phyloP scores from a whole-genome alignment of 2,888 invertebrate species.

The Ptychoptera contaminata region DNA sequence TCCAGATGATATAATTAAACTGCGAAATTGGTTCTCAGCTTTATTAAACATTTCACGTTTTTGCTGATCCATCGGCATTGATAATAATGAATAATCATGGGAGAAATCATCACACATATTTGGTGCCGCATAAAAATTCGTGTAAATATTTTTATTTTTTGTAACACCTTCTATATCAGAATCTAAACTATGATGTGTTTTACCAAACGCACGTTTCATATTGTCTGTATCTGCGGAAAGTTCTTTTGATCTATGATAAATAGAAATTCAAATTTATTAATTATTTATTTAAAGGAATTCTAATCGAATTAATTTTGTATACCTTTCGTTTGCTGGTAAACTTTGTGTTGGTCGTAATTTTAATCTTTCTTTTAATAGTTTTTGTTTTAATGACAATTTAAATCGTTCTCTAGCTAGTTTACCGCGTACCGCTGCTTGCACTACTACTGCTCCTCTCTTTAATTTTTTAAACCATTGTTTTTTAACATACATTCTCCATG shows the following conservation, averaged over 20 bases:
- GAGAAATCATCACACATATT: neutral
- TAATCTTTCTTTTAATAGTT: slow-evolving; percentile 15
- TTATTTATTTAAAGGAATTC: neutral
- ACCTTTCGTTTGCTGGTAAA: slow-evolving; percentile 20
- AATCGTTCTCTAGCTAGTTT: slow-evolving; percentile 41
- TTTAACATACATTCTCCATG: slow-evolving; percentile 55
- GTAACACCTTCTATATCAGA: slow-evolving; percentile 10
- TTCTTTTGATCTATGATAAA: neutral
- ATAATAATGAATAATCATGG: neutral
- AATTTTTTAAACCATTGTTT: slow-evolving; percentile 52
- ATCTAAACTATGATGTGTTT: slow-evolving; percentile 15
- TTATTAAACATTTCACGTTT: slow-evolving; percentile 15
- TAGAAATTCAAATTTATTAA: neutral
- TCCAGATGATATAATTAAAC: slow-evolving; percentile 15
- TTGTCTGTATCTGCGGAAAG: slow-evolving; percentile 10
- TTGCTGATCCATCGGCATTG: neutral
- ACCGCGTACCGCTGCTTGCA: slow-evolving; percentile 63
- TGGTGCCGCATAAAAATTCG: neutral
- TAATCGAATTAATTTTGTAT: neutral
- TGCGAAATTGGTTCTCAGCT: slow-evolving; percentile 17
- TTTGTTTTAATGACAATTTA: slow-evolving; percentile 26
- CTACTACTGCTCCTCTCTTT: slow-evolving; percentile 37
- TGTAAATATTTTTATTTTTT: neutral
- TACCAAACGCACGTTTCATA: slow-evolving; percentile 11
- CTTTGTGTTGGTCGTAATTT: slow-evolving; percentile 28